Percentiles rank a stretch among this genome's conserved stretches.
These are phyloP conservation scores for Mizuhopecten yessoensis DNA, from an alignment of 1,140 invertebrate species.

Conservation along the genomic window DNA sequence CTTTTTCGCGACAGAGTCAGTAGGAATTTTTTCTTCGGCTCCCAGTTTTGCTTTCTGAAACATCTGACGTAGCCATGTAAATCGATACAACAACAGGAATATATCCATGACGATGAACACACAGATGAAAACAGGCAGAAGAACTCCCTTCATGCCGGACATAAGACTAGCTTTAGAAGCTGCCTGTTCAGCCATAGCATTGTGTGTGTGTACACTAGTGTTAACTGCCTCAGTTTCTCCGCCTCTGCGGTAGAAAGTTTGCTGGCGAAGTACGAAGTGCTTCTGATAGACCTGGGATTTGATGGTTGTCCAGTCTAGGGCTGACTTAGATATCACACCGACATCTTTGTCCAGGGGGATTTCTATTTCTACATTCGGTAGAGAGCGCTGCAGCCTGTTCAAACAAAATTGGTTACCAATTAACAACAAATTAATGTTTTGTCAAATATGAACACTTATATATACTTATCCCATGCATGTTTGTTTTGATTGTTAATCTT, in stretches of 20 bases:
- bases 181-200: background rate
- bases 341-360: slow-evolving; percentile 14
- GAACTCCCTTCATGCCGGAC: slow-evolving; percentile 58
- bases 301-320: background rate
- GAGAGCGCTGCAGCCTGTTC: background rate
- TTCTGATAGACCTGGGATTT: background rate
- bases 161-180: slow-evolving; percentile 50
- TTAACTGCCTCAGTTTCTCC: background rate
- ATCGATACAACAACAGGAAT: slow-evolving; percentile 71
- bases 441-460: too few species aligned
- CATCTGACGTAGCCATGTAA: slow-evolving; percentile 72
- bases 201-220: background rate
- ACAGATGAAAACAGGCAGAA: slow-evolving; percentile 71
- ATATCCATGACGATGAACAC: slow-evolving; percentile 74
- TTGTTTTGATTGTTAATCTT: too few species aligned
- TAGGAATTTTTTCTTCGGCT: slow-evolving; percentile 74
- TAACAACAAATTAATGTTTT: background rate
- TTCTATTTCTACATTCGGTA: background rate
- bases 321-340: background rate
- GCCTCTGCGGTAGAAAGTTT: background rate
- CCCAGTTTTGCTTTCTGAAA: slow-evolving; percentile 66
- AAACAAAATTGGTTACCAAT: background rate
- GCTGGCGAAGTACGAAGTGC: slow-evolving; percentile 29
- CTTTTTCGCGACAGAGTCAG: slow-evolving; percentile 74
- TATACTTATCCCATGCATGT: too few species aligned